A percentile compares a stretch with the other conserved stretches of the same genome.
These are phyloP conservation scores for Nibea albiflora DNA, from an alignment of 2,113 vertebrate species.

Conservation along the genomic window DNA sequence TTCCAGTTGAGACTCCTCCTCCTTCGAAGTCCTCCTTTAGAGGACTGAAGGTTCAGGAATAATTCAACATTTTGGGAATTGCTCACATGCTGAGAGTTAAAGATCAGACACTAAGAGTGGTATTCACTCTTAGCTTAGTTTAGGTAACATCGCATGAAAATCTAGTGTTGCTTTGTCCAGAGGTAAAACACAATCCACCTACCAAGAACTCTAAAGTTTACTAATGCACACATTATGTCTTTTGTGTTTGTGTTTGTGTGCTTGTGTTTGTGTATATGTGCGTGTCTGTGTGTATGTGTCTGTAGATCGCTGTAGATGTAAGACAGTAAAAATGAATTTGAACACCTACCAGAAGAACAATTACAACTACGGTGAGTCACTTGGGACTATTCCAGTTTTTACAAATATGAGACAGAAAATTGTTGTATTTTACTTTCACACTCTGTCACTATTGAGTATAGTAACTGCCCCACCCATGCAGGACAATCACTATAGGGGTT, in stretches of 20 bases:
- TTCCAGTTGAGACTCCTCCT: not conserved
- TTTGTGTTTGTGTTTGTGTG: not conserved
- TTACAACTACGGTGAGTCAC: constrained; percentile 95
- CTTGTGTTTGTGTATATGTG: not conserved
- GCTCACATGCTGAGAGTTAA: not conserved
- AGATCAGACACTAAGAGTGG: too few relatives aligned
- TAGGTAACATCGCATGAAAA: not conserved
- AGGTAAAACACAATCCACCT: not conserved
- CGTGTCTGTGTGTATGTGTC: constrained; percentile 43
- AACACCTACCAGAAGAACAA: constrained; percentile 95
- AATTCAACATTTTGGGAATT: not conserved
- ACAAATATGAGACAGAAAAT: not conserved
- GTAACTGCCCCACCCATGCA: too few relatives aligned
- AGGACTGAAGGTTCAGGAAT: not conserved
- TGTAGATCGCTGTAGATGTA: constrained; percentile 94
- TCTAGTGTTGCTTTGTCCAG: not conserved
- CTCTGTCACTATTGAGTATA: not conserved
- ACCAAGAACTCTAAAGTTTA: not conserved
- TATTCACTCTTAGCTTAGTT: not conserved
- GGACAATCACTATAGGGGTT: too few relatives aligned
- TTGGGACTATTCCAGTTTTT: not conserved
- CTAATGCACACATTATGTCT: not conserved
- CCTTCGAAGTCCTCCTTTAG: not conserved
- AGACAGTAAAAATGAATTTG: constrained; percentile 85
- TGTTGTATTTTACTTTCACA: not conserved